Conservation (phyloP, 2,113 vertebrate genomes). For the Bujurquina vittata region DNA sequence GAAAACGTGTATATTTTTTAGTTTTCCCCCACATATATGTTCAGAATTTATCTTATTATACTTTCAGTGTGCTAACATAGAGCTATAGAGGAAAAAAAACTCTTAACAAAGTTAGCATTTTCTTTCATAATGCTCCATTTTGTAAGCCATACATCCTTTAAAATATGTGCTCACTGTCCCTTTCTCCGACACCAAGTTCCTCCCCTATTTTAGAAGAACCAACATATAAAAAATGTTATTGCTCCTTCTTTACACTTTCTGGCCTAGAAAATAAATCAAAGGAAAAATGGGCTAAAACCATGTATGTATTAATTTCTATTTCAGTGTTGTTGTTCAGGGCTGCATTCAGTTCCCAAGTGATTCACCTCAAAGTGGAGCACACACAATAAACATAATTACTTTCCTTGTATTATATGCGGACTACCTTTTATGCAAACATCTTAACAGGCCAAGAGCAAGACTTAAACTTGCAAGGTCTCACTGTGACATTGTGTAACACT, state of each 20-base stretch:
- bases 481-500: constrained; percentile 14
- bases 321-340: constrained; percentile 53
- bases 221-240: constrained; percentile 27
- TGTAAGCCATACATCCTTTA: not conserved
- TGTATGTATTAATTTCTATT: constrained; percentile 66
- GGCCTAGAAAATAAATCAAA: constrained; percentile 68
- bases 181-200: not conserved
- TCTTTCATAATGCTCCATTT: not conserved
- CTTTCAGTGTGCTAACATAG: too few species aligned
- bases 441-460: constrained; percentile 20
- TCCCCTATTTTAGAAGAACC: constrained; percentile 7
- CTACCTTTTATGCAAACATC: constrained; percentile 29
- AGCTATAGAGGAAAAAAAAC: too few species aligned
- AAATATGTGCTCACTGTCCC: not conserved
- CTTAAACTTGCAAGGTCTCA: constrained; percentile 46
- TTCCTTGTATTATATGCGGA: constrained; percentile 39
- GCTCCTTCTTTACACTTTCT: constrained; percentile 44
- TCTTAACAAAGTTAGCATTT: not conserved
- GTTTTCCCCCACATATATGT: too few species aligned
- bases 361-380: constrained; percentile 57
- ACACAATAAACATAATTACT: constrained; percentile 57
- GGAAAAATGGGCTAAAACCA: constrained; percentile 45
- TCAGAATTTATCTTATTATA: too few species aligned
- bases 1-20: too few species aligned
- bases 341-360: constrained; percentile 53